phyloP scores from a whole-genome alignment of 2,888 invertebrate genomes.

The Pherbina coryleti region DNA sequence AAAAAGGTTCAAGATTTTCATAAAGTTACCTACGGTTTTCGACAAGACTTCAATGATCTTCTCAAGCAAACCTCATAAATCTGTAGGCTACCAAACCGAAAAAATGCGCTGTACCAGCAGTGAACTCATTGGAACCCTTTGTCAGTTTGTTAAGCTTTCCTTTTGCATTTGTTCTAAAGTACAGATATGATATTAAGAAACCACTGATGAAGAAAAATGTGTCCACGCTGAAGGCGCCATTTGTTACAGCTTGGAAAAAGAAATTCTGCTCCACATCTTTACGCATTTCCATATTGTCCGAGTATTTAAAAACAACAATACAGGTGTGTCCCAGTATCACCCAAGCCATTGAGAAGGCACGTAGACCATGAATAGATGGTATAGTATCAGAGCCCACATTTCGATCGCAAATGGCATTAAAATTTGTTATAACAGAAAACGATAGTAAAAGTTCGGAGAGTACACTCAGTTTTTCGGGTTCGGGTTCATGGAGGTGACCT shows the following conservation, averaged over 20 bases:
- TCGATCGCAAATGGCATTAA: conserved; percentile 84
- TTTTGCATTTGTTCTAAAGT: conserved; percentile 83
- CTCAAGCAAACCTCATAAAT: conserved; percentile 75
- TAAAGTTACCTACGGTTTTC: background rate
- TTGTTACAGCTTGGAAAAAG: conserved; percentile 83
- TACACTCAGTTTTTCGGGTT: conserved; percentile 70
- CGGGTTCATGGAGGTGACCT: conserved; percentile 71
- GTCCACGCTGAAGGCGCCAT: conserved; percentile 85
- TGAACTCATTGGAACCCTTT: conserved; percentile 75
- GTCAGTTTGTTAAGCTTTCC: conserved; percentile 78
- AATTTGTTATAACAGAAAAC: conserved; percentile 82
- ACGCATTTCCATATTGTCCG: conserved; percentile 83
- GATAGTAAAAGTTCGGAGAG: conserved; percentile 78
- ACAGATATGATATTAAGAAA: conserved; percentile 85
- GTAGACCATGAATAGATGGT: conserved; percentile 79
- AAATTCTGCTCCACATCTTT: conserved; percentile 82
- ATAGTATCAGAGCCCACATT: conserved; percentile 85
- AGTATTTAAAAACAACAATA: conserved; percentile 85
- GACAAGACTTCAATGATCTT: background rate
- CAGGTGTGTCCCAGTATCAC: conserved; percentile 82
- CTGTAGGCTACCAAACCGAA: conserved; percentile 82
- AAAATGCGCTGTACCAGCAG: conserved; percentile 79
- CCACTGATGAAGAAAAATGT: conserved; percentile 89
- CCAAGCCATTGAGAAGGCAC: conserved; percentile 79
- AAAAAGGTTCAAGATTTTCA: conserved; percentile 31